These are phyloP conservation scores for Eupithecia centaureata DNA, from an alignment of 2,888 invertebrate genomes.

Conservation along the genomic window DNA sequence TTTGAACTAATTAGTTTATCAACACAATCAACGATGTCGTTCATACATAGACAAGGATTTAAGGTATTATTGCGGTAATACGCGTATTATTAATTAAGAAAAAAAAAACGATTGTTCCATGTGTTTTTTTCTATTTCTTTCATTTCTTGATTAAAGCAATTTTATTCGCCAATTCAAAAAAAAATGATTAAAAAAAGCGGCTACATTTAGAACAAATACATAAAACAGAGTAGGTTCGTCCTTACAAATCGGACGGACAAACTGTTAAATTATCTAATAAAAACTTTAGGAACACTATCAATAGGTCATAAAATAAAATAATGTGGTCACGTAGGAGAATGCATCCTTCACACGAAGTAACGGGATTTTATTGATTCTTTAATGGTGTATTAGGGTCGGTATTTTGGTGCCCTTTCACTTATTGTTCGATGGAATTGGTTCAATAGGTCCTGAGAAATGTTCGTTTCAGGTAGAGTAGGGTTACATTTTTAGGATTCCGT, in stretches of 20 bases:
- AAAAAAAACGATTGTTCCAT: too few relatives aligned
- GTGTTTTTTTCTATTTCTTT: too few relatives aligned
- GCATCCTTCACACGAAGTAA: constrained; percentile 70
- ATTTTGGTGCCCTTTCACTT: constrained; percentile 62
- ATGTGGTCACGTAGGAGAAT: constrained; percentile 64
- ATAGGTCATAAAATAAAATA: constrained; percentile 45
- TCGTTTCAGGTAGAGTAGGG: too few relatives aligned
- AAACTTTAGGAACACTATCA: constrained; percentile 26
- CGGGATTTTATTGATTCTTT: constrained; percentile 62
- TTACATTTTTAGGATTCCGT: neutral
- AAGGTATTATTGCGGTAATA: too few relatives aligned
- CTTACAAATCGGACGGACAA: neutral
- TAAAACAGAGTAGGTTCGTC: neutral
- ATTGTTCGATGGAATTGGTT: constrained; percentile 49
- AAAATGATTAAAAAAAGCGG: neutral
- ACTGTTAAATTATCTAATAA: constrained; percentile 1
- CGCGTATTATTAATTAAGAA: too few relatives aligned
- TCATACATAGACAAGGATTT: too few relatives aligned
- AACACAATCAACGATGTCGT: too few relatives aligned
- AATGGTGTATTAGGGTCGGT: constrained; percentile 55
- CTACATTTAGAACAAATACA: too few relatives aligned
- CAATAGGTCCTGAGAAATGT: constrained; percentile 46
- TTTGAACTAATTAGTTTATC: neutral
- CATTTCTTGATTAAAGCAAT: too few relatives aligned
- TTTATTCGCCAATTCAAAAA: too few relatives aligned